Evolutionary conservation across 2,797 vertebrate genomes (phyloP).

Genomic region (Toxotes lorentzi): DNA sequence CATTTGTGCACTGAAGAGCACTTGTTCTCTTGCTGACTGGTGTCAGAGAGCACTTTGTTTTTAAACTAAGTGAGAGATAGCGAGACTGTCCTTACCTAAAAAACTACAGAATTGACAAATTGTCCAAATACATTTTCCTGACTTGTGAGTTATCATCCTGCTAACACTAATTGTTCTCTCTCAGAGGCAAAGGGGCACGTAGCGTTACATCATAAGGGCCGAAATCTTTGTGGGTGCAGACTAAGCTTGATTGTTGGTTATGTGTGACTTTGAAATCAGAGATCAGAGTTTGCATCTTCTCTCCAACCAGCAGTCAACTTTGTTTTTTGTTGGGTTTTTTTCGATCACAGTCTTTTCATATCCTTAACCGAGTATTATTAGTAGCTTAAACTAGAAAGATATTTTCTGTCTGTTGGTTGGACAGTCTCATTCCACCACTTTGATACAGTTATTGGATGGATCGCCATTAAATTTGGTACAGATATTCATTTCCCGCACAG

Average conservation of each 20-base stretch:
- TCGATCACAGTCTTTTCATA: not conserved
- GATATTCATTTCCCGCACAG: not conserved
- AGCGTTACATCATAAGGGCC: not conserved
- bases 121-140: not conserved
- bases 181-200: not conserved
- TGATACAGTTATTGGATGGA: too few relatives aligned
- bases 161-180: not conserved
- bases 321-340: not conserved
- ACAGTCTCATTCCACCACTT: not conserved
- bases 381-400: not conserved
- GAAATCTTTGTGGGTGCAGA: not conserved
- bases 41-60: not conserved
- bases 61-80: not conserved
- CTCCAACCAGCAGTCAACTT: not conserved
- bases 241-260: not conserved
- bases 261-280: not conserved
- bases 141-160: not conserved
- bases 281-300: not conserved
- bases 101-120: not conserved
- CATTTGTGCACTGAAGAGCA: not conserved
- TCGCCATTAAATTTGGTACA: too few relatives aligned
- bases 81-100: not conserved
- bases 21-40: not conserved
- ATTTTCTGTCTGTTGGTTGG: too few relatives aligned
- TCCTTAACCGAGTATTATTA: not conserved